phyloP scores from a whole-genome alignment of 2,113 vertebrate species.

The Apistogramma diplotaenia region DNA sequence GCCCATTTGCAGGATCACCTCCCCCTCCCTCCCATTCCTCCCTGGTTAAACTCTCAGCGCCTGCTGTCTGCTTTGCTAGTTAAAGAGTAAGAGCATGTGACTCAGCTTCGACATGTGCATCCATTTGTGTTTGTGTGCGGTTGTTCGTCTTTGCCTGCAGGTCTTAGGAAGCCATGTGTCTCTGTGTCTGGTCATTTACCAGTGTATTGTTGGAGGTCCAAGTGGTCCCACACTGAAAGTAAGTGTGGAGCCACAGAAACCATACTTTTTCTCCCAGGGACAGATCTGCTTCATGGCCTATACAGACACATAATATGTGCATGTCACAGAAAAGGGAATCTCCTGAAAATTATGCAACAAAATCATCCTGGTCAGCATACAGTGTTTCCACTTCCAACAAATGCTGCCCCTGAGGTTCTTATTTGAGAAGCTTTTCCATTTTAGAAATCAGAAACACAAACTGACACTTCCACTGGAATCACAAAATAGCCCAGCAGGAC shows the following conservation, averaged over 20 bases:
- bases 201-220: conserved; percentile 43
- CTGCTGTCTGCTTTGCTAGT: conserved; percentile 19
- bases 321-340: neutral
- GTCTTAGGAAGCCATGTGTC: conserved; percentile 1
- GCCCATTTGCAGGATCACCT: conserved; percentile 17
- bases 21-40: neutral
- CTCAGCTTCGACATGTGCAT: conserved; percentile 25
- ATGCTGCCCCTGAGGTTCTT: neutral
- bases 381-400: neutral
- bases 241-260: conserved; percentile 20
- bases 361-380: neutral
- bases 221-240: conserved; percentile 35
- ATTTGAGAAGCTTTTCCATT: neutral
- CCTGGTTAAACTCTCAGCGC: conserved; percentile 9
- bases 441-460: neutral
- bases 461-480: neutral
- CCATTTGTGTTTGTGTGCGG: conserved; percentile 4
- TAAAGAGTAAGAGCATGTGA: conserved; percentile 19
- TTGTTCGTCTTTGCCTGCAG: conserved; percentile 2
- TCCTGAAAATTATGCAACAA: neutral
- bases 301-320: neutral
- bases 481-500: neutral
- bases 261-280: neutral
- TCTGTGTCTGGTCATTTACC: neutral
- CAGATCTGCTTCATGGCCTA: conserved; percentile 1